Evolutionary conservation across 1,140 invertebrate genomes (phyloP).

Genomic region (Pristionchus pacificus): DNA sequence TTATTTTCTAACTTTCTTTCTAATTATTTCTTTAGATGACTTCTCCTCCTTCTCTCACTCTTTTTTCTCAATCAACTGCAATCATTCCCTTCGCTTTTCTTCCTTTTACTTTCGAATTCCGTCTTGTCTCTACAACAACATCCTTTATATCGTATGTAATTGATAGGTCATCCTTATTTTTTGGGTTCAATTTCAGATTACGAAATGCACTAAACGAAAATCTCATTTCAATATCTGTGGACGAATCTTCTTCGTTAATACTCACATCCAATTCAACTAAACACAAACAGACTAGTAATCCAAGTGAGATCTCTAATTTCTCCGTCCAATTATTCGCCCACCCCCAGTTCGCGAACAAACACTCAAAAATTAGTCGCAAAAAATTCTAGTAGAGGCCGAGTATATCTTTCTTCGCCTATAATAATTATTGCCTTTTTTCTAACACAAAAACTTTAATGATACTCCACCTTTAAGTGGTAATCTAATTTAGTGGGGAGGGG

Average conservation of each 20-base stretch:
- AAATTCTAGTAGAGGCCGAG: no score
- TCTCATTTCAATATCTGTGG: slow-evolving; percentile 34
- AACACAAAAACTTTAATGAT: no score
- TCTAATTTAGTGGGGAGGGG: no score
- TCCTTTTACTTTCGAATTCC: slow-evolving; percentile 52
- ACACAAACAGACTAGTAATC: slow-evolving; percentile 38
- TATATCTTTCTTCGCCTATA: no score
- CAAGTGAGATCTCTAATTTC: slow-evolving; percentile 22
- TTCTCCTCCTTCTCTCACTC: slow-evolving; percentile 48
- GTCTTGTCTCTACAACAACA: slow-evolving; percentile 35
- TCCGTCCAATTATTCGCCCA: slow-evolving; percentile 13
- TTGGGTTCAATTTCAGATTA: slow-evolving; percentile 14
- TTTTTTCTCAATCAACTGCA: slow-evolving; percentile 32
- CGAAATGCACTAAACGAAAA: slow-evolving; percentile 38
- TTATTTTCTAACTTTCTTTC: background rate
- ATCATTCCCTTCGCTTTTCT: slow-evolving; percentile 54
- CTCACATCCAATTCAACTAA: slow-evolving; percentile 42
- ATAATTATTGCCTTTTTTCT: no score
- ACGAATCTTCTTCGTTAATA: slow-evolving; percentile 29
- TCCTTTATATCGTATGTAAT: slow-evolving; percentile 16
- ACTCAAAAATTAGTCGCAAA: no score
- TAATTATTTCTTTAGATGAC: slow-evolving; percentile 36
- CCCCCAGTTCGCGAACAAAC: no score
- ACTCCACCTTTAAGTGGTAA: no score
- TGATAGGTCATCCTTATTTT: slow-evolving; percentile 27